Percentiles rank a stretch among this genome's conserved stretches.
Evolutionary conservation across 2,113 vertebrate genomes (phyloP).

Genomic region (Catharus minimus): DNA sequence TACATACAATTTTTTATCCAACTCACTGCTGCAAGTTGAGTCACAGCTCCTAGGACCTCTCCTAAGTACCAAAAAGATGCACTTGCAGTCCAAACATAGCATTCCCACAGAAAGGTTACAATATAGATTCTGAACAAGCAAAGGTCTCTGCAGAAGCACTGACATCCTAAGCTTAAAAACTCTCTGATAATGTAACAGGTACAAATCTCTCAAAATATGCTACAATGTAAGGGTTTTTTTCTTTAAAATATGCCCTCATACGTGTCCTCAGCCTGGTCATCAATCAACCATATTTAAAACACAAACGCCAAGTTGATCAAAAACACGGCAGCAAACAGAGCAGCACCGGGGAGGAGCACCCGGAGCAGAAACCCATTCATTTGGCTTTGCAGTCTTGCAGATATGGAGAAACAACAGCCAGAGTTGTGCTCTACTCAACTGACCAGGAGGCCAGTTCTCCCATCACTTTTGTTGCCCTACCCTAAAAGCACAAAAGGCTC

Average conservation of each 20-base stretch:
- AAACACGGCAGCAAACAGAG: constrained; percentile 3
- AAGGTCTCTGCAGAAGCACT: neutral
- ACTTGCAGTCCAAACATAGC: neutral
- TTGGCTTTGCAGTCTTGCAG: neutral
- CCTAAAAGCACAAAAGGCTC: neutral
- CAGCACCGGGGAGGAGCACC: neutral
- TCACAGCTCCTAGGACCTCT: neutral
- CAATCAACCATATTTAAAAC: neutral
- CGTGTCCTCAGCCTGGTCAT: neutral
- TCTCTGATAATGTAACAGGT: neutral
- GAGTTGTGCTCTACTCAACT: neutral
- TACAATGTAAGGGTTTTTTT: neutral
- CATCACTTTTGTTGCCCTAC: neutral
- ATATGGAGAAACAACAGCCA: neutral
- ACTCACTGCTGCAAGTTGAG: neutral
- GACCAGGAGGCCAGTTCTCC: neutral
- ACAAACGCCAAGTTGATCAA: neutral
- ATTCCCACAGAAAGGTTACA: neutral
- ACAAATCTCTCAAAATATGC: neutral
- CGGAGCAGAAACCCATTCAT: neutral
- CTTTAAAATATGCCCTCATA: neutral
- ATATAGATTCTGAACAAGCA: neutral
- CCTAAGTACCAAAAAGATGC: neutral
- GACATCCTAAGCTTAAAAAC: neutral
- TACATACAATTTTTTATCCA: neutral